These are phyloP conservation scores for Mythimna ferrago DNA, from an alignment of 2,888 invertebrate genomes.

Conservation along the genomic window DNA sequence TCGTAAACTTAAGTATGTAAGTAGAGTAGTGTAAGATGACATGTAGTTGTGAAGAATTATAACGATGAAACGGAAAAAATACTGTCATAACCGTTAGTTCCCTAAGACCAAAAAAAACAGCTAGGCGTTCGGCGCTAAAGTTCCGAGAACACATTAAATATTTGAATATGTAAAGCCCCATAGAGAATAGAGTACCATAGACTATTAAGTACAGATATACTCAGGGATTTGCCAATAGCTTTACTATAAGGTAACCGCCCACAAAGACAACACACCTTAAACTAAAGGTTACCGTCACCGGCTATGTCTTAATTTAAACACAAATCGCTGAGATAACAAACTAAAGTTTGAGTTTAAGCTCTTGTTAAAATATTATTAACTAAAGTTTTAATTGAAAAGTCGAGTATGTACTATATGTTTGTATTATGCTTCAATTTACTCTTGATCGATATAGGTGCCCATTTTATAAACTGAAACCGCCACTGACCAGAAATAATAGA, in stretches of 20 bases:
- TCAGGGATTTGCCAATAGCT: constrained; percentile 29
- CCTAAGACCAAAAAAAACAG: background rate
- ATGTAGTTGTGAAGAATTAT: constrained; percentile 24
- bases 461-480: constrained; percentile 7
- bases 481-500: constrained; percentile 33
- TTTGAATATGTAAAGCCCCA: background rate
- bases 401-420: background rate
- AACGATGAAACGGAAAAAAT: constrained; percentile 31
- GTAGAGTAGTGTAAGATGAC: constrained; percentile 16
- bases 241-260: constrained; percentile 9
- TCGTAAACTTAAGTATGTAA: constrained; percentile 2
- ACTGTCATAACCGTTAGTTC: constrained; percentile 2
- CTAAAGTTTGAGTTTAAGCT: background rate
- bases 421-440: background rate
- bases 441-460: background rate
- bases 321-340: background rate
- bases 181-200: background rate
- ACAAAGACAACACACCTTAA: constrained; percentile 35
- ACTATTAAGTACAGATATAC: background rate
- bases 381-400: background rate
- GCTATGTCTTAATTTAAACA: constrained; percentile 23
- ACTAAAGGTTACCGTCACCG: constrained; percentile 26
- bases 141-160: constrained; percentile 13
- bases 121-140: background rate
- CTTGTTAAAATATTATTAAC: background rate